These are phyloP conservation scores for Cyaniris semiargus DNA, from an alignment of 2,888 invertebrate species.

Conservation along the genomic window DNA sequence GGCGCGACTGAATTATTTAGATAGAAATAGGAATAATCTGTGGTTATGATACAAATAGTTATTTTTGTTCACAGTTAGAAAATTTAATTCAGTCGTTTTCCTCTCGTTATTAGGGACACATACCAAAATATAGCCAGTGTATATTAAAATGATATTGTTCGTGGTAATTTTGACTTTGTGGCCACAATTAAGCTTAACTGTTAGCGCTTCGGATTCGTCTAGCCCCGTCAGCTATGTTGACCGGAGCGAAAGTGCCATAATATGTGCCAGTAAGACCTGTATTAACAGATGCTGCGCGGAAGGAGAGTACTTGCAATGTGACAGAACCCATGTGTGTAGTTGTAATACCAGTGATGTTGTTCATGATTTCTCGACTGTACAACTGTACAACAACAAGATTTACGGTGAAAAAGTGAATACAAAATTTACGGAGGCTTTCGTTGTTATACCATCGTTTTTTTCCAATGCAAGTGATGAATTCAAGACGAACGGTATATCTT, in stretches of 20 bases:
- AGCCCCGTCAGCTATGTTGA: not conserved
- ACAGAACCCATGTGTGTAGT: not conserved
- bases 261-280: not conserved
- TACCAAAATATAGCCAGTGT: not conserved
- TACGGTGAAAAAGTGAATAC: constrained; percentile 6
- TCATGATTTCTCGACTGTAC: not conserved
- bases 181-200: not conserved
- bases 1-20: no score
- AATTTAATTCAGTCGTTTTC: not conserved
- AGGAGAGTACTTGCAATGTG: not conserved
- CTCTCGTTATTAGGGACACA: not conserved
- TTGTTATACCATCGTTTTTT: not conserved
- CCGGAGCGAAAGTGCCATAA: not conserved
- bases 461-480: not conserved
- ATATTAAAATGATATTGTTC: not conserved
- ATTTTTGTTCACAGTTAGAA: not conserved
- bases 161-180: not conserved
- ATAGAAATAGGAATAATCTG: not conserved
- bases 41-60: not conserved
- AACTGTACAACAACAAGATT: not conserved
- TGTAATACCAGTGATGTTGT: not conserved
- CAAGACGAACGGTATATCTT: not conserved
- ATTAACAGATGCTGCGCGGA: not conserved
- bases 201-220: not conserved
- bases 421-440: not conserved